These are phyloP conservation scores for Trididemnum nubilum DNA, from an alignment of 23 tunicate genomes.

Conservation along the genomic window DNA sequence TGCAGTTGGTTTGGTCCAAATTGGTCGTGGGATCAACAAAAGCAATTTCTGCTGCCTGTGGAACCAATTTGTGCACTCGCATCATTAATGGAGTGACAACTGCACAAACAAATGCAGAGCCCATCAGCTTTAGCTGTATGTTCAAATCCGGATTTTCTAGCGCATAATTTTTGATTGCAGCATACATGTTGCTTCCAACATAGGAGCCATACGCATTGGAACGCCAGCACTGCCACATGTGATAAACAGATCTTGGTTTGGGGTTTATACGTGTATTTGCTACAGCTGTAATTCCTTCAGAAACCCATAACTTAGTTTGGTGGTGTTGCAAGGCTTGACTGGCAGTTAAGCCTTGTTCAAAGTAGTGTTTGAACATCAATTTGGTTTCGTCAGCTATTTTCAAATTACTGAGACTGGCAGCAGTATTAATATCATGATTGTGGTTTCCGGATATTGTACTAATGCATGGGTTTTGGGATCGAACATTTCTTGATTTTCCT, in stretches of 20 bases:
- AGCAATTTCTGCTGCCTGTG: not conserved
- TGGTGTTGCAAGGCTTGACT: not conserved
- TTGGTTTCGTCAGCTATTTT: too few relatives aligned
- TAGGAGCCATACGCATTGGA: not conserved
- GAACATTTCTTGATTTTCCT: too few relatives aligned
- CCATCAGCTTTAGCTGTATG: not conserved
- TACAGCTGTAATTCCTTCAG: not conserved
- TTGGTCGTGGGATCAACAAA: not conserved
- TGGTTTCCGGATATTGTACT: too few relatives aligned
- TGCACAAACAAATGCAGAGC: not conserved
- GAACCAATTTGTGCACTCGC: not conserved
- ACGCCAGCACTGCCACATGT: not conserved
- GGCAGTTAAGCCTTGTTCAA: not conserved
- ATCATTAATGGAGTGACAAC: not conserved
- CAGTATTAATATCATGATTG: too few relatives aligned
- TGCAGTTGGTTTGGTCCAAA: constrained; percentile 9
- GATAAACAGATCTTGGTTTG: not conserved
- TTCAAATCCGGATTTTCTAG: not conserved
- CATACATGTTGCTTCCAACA: not conserved
- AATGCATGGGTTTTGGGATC: too few relatives aligned
- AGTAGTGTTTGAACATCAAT: not conserved
- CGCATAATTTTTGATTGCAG: not conserved
- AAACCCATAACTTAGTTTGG: not conserved
- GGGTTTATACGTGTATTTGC: not conserved
- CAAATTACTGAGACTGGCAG: too few relatives aligned